Evolutionary conservation across 2,797 vertebrate genomes (phyloP).

Genomic region (Aldrovandia affinis): DNA sequence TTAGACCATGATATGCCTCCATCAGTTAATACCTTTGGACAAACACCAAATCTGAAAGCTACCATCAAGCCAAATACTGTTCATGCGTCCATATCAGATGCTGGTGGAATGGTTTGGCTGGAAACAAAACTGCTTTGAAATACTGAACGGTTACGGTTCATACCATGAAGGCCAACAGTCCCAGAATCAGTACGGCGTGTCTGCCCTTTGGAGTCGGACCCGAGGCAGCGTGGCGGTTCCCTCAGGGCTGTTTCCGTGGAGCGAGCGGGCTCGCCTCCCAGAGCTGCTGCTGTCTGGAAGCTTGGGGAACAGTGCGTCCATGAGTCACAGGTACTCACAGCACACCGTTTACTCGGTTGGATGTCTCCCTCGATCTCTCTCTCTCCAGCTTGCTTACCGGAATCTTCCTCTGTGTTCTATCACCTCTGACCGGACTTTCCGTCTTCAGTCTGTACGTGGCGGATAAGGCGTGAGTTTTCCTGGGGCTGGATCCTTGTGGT

Average conservation of each 20-base stretch:
- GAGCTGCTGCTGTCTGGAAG: slow-evolving; percentile 42
- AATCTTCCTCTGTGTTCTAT: background rate
- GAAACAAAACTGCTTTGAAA: background rate
- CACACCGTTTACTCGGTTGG: slow-evolving; percentile 11
- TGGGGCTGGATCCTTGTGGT: background rate
- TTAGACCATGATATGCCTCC: no score
- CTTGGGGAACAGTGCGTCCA: slow-evolving; percentile 39
- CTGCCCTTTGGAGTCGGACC: background rate
- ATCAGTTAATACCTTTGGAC: background rate
- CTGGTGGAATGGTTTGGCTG: background rate
- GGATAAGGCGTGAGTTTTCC: background rate
- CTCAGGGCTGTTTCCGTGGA: slow-evolving; percentile 30
- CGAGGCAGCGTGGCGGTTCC: background rate
- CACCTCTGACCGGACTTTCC: background rate
- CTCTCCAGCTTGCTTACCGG: background rate
- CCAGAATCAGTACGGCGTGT: background rate
- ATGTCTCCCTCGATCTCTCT: no score
- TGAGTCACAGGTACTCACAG: slow-evolving; percentile 46
- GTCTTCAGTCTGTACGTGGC: background rate
- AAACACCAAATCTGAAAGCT: background rate
- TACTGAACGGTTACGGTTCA: background rate
- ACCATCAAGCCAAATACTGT: background rate
- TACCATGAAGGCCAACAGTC: background rate
- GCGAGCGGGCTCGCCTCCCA: slow-evolving; percentile 38
- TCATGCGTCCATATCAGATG: background rate